These are phyloP conservation scores for Megalopta genalis DNA, from an alignment of 1,140 invertebrate species.

Conservation along the genomic window DNA sequence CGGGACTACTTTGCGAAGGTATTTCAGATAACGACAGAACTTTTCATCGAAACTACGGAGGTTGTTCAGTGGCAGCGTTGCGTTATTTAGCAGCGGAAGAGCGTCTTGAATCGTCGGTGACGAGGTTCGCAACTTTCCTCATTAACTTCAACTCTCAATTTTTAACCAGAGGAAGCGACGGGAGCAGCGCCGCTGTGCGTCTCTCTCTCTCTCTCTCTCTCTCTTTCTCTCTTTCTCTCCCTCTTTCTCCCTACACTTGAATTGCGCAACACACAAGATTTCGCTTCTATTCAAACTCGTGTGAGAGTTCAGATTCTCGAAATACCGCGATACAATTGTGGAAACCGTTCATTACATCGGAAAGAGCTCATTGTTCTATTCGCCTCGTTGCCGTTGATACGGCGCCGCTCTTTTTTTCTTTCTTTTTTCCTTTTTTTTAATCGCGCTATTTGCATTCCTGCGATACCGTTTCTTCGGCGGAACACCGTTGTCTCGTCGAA, in stretches of 20 bases:
- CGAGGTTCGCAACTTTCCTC: conserved; percentile 33
- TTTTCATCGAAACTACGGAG: not conserved
- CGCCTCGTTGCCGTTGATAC: not conserved
- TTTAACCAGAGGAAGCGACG: conserved; percentile 36
- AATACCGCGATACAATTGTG: conserved; percentile 45
- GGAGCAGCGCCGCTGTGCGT: not conserved
- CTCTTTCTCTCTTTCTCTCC: not conserved
- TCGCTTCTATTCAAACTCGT: conserved; percentile 51
- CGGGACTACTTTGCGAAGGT: too few species aligned
- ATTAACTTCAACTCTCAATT: conserved; percentile 55
- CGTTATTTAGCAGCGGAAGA: not conserved
- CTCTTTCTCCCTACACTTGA: not conserved
- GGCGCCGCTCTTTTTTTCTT: not conserved
- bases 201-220: not conserved
- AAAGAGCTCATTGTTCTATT: conserved; percentile 28
- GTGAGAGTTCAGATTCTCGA: conserved; percentile 44
- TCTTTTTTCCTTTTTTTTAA: conserved; percentile 5
- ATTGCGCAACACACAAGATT: conserved; percentile 56
- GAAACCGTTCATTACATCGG: conserved; percentile 29
- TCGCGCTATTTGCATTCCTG: not conserved
- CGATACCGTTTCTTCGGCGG: not conserved
- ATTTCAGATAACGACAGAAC: too few species aligned
- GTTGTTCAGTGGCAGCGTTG: not conserved
- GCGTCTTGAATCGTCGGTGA: not conserved
- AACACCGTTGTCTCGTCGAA: not conserved